Base-by-base conservation (phyloP, 2,113 vertebrate genomes). In the Salminus brasiliensis region DNA sequence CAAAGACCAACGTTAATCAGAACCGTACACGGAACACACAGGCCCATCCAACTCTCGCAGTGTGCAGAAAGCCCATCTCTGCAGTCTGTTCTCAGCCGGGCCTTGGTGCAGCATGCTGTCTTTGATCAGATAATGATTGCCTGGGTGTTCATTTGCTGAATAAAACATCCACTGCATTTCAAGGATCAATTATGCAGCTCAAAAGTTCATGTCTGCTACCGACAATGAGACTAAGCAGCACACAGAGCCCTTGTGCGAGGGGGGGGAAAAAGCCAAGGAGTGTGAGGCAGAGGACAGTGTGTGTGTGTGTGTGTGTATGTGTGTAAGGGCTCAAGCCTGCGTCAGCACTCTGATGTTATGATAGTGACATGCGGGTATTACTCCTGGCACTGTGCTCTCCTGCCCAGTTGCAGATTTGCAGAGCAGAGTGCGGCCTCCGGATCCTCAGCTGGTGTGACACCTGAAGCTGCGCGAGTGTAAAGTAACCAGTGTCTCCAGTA, bases 61-160 rank as follows among this genome's bases (percentile, higher is more conserved):
- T 27, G 12, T 59, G 66, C 70, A 68, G 74, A 52, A 74, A 65
- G 75, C 18, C 39, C 32, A 34, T 49, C 66, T 62, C 52, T 36
- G 75, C 25, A 57, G 45, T 72, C 67, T 23, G 76, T 4, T 74
- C 21, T 65, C 34, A 71, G 55, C 72, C 32, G 63, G 30, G 72
- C 36, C 76, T 72, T 41, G 13, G 57, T 62, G 45, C 39, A 13
- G 76, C 63, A 66, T 39, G 69, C 59, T 43, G 45, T 47, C 66
- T 72, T 83, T 72, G 77, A 76, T 65, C 72, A 72, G 77, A 75
- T 75, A 83, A 53, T 47, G 57, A 75, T 71, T n/a, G 59, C 36
- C 66, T 69, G 57, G 57, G 36, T 79, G 76, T 76, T 76, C 72
- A 30, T 71, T 76, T 75, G 72, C 67, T 57, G 72, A 79, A 79